These are phyloP conservation scores for Autographa pulchrina DNA, from an alignment of 2,888 invertebrate species.

Conservation along the genomic window DNA sequence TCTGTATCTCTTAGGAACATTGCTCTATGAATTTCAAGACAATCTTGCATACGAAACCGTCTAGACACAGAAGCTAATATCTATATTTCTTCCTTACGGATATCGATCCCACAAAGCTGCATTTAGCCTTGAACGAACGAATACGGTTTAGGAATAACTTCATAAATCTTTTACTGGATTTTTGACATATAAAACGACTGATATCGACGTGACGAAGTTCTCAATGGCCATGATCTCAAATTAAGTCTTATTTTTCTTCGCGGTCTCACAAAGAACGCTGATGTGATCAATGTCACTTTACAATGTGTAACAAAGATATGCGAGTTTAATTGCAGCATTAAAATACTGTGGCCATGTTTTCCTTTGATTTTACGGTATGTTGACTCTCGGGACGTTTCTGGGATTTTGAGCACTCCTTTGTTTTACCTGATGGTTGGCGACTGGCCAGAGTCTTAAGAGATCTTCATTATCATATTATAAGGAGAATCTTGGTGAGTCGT, in stretches of 20 bases:
- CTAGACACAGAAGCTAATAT: background rate
- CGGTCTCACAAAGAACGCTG: conserved; percentile 1
- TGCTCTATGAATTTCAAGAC: background rate
- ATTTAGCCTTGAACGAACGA: background rate
- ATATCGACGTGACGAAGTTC: background rate
- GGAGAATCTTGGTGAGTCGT: conserved; percentile 5
- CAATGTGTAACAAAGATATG: conserved; percentile 7
- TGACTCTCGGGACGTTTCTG: conserved; percentile 39
- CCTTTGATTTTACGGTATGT: conserved; percentile 54
- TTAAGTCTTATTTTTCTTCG: conserved; percentile 5
- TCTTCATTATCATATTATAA: conserved; percentile 38
- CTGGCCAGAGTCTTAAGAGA: conserved; percentile 39
- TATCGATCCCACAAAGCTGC: background rate
- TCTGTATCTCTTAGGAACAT: background rate
- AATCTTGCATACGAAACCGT: background rate
- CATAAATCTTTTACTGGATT: background rate
- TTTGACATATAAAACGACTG: background rate
- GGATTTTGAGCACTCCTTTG: conserved; percentile 48
- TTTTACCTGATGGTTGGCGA: conserved; percentile 56
- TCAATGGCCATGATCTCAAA: background rate
- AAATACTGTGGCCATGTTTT: conserved; percentile 20
- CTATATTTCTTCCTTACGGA: background rate
- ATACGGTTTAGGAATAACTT: background rate
- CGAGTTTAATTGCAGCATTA: conserved; percentile 15
- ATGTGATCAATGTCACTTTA: conserved; percentile 5